Base-by-base conservation (phyloP, 1,140 invertebrate genomes). In the Hycleus phaleratus region DNA sequence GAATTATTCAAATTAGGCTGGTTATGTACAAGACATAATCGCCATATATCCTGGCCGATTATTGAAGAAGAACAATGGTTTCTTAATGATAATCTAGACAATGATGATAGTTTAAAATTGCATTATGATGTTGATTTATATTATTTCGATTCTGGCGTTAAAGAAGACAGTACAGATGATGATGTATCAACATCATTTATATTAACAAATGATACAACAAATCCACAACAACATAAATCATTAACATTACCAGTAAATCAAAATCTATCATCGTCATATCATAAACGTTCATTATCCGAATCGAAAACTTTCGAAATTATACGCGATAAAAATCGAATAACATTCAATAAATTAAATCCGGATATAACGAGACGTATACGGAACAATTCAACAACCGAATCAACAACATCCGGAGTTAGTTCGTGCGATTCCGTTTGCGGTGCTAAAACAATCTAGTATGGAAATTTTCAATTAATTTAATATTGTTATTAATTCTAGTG, bases 11-110 rank as follows among this genome's bases (percentile, higher is more conserved):
- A 85, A 65, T 76, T 84, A 81, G 85, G 90, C 62, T 97, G 93
- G 93, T 79, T 90, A 26, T 86, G 88, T 63, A 85, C 93, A 3
- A 79, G 88, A 57, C 88, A 90, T 58, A 83, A 87, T 61, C 79
- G 90, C 25, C 84, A 90, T 58, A 90, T 93, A 50, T 80, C 82
- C 32, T 95, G 91, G 85, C 91, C 92, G 0, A 80, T 94, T 6
- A 80, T 87, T 56, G 81, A 86, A 48, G 81, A 83, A 46, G 85
- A 88, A 62, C 77, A 82, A 42, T 81, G 79, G 67, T 32, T 32
- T 32, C 7, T 5, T 32, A 32, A 32, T 3, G 7, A 32, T 32
- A 49, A 59, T 39, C 40, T 46, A 9, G 51, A 53, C 1, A 25
- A 6, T 32, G 51, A 53, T 24, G 51, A 53, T 25, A 53, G 51